Evolutionary conservation across 2,888 invertebrate genomes (phyloP), one percentile per base, ranked within the genome.

Genomic region (Notodonta ziczac): DNA sequence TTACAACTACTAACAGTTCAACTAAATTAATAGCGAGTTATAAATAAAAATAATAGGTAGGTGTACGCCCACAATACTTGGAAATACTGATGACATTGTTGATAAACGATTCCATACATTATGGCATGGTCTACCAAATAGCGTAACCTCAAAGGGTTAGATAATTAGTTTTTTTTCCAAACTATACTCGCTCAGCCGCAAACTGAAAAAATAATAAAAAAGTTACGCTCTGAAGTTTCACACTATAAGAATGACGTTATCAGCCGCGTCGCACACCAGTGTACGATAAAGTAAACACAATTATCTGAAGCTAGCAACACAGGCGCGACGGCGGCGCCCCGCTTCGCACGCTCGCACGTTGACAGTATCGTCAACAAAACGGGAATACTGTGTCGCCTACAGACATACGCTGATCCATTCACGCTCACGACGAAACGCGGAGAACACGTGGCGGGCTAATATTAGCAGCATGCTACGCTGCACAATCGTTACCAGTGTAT

Each of bases 321-420:
- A 77, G 70, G 71, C 79, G 73, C 72, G 78, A 64, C 74, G 71
- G 77, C 83, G 77, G 80, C 83, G 81, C 82, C 79, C 75, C 84
- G 81, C 71, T 61, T 69, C 79, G 77, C 78, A 70, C 83, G 69
- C 59, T 69, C 78, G 77, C 75, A 76, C 76, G 74, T 81, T 88
- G 90, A 87, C 88, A 90, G 83, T 86, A 90, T 83, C 80, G 85
- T 88, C 89, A 91, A 89, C 90, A 89, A 85, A 81, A 82, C 84
- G 75, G 78, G 76, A 82, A 74, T 72, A 77, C 76, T 77, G 79
- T 80, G 78, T 74, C 77, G 78, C 82, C 80, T 80, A 77, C 70
- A 73, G 77, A 78, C 67, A 80, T 77, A 66, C 72, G 74, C 77
- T 74, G 73, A 77, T 83, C 83, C 90, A 91, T 87, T 91, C 88